Conservation (phyloP, 2,797 vertebrate genomes). For the Eurystomus glaucurus region DNA sequence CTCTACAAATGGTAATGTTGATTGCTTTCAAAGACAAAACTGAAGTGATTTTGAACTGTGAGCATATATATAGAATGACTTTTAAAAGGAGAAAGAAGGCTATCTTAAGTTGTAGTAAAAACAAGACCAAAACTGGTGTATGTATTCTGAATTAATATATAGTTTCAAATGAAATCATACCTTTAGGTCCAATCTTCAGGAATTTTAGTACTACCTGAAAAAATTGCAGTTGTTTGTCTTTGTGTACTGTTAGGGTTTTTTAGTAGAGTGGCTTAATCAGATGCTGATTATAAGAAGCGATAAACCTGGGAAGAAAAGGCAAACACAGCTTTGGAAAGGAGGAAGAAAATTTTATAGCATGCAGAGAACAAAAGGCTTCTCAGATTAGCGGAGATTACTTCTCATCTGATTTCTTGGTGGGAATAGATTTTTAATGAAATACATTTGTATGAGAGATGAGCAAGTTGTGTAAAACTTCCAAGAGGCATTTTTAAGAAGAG, state of each 20-base stretch:
- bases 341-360: background rate
- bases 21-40: background rate
- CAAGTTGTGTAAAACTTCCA: background rate
- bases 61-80: background rate
- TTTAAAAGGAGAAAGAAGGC: background rate
- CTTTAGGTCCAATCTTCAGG: background rate
- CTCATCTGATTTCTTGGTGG: background rate
- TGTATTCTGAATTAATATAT: background rate
- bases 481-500: background rate
- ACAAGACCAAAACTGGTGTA: rapidly evolving
- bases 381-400: background rate
- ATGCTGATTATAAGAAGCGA: background rate
- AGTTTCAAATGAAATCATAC: background rate
- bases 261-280: background rate
- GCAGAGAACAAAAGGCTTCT: background rate
- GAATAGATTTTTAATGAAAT: background rate
- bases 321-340: background rate
- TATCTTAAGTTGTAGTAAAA: background rate
- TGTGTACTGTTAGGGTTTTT: background rate
- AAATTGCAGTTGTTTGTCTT: background rate
- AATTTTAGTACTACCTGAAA: background rate
- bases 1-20: background rate
- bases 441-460: background rate
- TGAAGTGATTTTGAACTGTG: background rate
- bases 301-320: background rate